These are phyloP conservation scores for Pinna nobilis DNA, from an alignment of 1,140 invertebrate species.

Conservation along the genomic window DNA sequence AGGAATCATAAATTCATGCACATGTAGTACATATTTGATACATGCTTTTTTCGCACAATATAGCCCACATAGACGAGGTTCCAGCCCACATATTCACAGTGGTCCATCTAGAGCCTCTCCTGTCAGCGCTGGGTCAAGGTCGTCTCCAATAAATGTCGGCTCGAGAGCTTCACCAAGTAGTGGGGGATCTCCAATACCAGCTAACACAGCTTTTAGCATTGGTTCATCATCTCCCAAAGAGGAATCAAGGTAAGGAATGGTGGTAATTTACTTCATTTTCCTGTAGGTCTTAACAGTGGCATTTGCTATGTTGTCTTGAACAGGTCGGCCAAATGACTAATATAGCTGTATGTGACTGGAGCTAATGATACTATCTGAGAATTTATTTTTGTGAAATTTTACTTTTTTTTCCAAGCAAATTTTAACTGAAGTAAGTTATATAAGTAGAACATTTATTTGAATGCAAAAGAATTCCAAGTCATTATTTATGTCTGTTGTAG, in stretches of 20 bases:
- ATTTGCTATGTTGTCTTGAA: no score
- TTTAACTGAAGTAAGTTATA: no score
- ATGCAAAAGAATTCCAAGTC: background rate
- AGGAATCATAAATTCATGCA: no score
- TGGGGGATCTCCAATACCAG: slow-evolving; percentile 14
- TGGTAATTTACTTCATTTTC: background rate
- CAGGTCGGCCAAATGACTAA: no score
- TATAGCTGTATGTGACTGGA: no score
- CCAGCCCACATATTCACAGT: slow-evolving; percentile 21
- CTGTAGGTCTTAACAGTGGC: background rate
- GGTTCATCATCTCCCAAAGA: slow-evolving; percentile 60
- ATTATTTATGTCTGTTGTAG: slow-evolving; percentile 58
- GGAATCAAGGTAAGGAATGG: slow-evolving; percentile 52
- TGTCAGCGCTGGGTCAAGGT: slow-evolving; percentile 10
- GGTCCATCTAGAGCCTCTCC: slow-evolving; percentile 10
- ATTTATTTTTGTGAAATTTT: background rate
- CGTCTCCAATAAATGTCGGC: slow-evolving; percentile 19
- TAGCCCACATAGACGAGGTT: slow-evolving; percentile 40
- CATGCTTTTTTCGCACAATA: background rate
- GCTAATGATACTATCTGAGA: background rate
- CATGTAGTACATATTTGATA: no score
- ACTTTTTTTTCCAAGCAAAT: slow-evolving; percentile 1
- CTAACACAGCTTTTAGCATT: slow-evolving; percentile 51
- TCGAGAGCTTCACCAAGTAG: slow-evolving; percentile 25
- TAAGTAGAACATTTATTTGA: no score